Base-by-base conservation (phyloP, 2,113 vertebrate species). In the Ochotona curzoniae region DNA sequence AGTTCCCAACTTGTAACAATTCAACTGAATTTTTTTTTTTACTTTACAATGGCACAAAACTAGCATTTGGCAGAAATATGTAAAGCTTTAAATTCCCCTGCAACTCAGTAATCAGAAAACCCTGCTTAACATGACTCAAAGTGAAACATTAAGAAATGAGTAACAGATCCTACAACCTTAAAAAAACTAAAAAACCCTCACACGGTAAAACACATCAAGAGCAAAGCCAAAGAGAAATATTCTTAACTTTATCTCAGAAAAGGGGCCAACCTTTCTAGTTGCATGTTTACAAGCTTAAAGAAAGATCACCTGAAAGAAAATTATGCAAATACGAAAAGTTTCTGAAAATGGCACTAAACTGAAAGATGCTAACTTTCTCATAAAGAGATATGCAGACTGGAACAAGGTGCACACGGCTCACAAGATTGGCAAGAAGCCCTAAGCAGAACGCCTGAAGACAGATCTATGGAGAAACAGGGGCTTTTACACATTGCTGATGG, bases 141-240 rank as follows among this genome's bases (percentile, higher is more conserved):
- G 71, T 83, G 71, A 95, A n/a, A 28, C 80, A 89, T 35, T 32
- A 25, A 90, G 32, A 87, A 87, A 51, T 32, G 30, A 44, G 20
- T n/a, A 71, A 20, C 17, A 78, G 78, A 90, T 73, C 70, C 63
- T 9, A 86, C 61, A 54, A 38, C 32, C 28, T 73, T 25, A n/a
- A 83, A 49, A 82, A 30, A 15, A 5, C 8, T 12, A 47, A 35
- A 38, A 32, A n/a, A 44, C 38, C 38, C 38, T 44, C 5, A 9
- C 11, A n/a, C 25, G 44, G 44, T 32, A 84, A 61, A 83, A 70
- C 26, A 71, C 21, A 51, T 14, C 30, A 49, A 78, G 60, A 18
- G 21, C 38, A 89, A 89, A 89, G 61, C 15, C 38, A 71, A 38
- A 23, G 26, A 79, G 78, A 49, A 78, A 64, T 26, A 61, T n/a